These are phyloP conservation scores for Brachystomella parvula DNA, from an alignment of 1,140 invertebrate genomes.

Conservation along the genomic window DNA sequence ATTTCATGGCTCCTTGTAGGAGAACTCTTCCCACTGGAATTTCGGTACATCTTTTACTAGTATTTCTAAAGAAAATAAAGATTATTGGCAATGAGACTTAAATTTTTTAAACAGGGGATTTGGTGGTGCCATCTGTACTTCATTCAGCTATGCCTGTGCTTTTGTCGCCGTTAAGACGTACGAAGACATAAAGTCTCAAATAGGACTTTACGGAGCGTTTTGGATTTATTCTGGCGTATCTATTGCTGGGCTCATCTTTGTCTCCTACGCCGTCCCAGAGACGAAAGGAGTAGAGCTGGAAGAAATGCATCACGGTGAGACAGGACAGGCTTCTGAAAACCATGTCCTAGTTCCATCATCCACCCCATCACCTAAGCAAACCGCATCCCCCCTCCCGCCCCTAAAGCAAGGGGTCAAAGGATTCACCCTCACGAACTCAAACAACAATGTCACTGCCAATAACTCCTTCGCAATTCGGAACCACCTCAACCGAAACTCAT, in stretches of 20 bases:
- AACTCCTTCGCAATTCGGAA: not conserved
- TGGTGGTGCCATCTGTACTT: slow-evolving; percentile 71
- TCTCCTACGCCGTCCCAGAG: slow-evolving; percentile 78
- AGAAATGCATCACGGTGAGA: slow-evolving; percentile 58
- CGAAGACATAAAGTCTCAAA: slow-evolving; percentile 62
- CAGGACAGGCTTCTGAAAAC: too few relatives aligned
- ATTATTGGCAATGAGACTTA: not conserved
- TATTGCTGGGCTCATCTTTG: slow-evolving; percentile 70
- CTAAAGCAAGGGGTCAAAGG: not conserved
- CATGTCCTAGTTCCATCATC: too few relatives aligned
- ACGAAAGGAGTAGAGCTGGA: slow-evolving; percentile 80
- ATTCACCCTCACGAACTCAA: slow-evolving; percentile 9
- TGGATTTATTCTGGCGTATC: slow-evolving; percentile 76
- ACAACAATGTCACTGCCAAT: slow-evolving; percentile 7
- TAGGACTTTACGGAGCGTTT: slow-evolving; percentile 73
- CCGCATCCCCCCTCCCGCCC: not conserved
- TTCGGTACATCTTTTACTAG: slow-evolving; percentile 40
- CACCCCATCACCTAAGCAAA: slow-evolving; percentile 5
- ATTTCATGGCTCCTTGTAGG: slow-evolving; percentile 77
- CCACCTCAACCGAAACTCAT: slow-evolving; percentile 14
- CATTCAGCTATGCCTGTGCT: slow-evolving; percentile 77
- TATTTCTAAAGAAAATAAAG: not conserved
- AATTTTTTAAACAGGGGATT: slow-evolving; percentile 52
- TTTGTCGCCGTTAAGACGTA: slow-evolving; percentile 84
- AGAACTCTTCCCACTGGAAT: slow-evolving; percentile 77